Evolutionary conservation across 2,888 invertebrate genomes (phyloP), one percentile per base, ranked within the genome.

Genomic region (Caenorhabditis zanzibari): DNA sequence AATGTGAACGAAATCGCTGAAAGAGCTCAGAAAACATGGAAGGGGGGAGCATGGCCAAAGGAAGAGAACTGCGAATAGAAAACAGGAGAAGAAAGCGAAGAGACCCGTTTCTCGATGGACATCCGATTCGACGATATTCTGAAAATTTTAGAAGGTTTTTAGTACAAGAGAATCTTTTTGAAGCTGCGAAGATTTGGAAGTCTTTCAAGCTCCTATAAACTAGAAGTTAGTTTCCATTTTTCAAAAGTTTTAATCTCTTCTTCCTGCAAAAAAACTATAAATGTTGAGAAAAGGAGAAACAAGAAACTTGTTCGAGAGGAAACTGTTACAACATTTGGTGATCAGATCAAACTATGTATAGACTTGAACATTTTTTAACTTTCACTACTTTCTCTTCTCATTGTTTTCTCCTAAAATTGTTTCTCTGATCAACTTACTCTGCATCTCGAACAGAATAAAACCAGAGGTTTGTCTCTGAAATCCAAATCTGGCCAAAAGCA

Each of bases 11-110:
- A 88, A 89, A 72, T 91, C 91, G 54, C 88, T 82, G 73, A 90
- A 91, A 19, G 84, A 85, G 26, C 88, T 84, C 56, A 91, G 82
- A 58, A 86, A 90, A 68, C 86, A 90, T 0, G 91, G 91, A 32
- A 90, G 80, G 12, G 90, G 87, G 4, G 90, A 89, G 66, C 90
- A 90, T 16, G 91, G 91, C 90, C 90, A 91, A 19, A 91, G 85
- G 58, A 90, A 74, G 10, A 88, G 73, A 14, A 88, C 28, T 12
- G 88, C 84, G 76, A 90, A 86, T 7, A 89, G 59, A 26, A 86
- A 59, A 32, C 87, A 86, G 12, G 86, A 88, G n/a, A 88, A 63
- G 64, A 85, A 82, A 44, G 90, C 90, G 73, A 91, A 90, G 12
- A 82, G 58, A n/a, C 91, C 91, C 35, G 86, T 76, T 38, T 88